Conservation (phyloP, 2,888 invertebrate genomes). For the Salpingus planirostris region DNA sequence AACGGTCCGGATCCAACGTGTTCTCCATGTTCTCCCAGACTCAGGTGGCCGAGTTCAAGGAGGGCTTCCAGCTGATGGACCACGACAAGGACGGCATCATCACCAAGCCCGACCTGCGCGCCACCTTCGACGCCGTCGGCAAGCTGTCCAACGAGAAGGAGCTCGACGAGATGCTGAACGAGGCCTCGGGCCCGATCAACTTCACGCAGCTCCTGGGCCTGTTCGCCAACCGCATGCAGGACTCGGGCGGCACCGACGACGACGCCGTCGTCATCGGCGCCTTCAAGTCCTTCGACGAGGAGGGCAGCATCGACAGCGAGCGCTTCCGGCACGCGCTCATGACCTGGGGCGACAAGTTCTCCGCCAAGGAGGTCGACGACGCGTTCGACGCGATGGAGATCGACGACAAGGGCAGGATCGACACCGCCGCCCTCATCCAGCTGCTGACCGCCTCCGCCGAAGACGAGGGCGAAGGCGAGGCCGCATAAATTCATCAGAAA, state of each 20-base stretch:
- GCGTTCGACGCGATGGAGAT: slow-evolving; percentile 90
- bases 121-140: slow-evolving; percentile 87
- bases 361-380: slow-evolving; percentile 79
- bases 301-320: slow-evolving; percentile 82
- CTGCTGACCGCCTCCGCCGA: slow-evolving; percentile 82
- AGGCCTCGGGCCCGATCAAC: slow-evolving; percentile 83
- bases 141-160: slow-evolving; percentile 85
- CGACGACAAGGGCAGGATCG: slow-evolving; percentile 84
- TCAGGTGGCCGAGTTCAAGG: slow-evolving; percentile 91
- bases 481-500: slow-evolving; percentile 34
- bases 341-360: slow-evolving; percentile 92
- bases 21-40: slow-evolving; percentile 96
- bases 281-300: slow-evolving; percentile 85
- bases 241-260: slow-evolving; percentile 79
- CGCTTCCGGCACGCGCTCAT: slow-evolving; percentile 82
- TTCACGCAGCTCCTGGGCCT: slow-evolving; percentile 89
- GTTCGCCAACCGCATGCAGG: slow-evolving; percentile 87
- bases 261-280: slow-evolving; percentile 86
- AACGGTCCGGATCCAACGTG: slow-evolving; percentile 89
- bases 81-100: slow-evolving; percentile 74
- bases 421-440: slow-evolving; percentile 77
- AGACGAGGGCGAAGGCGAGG: slow-evolving; percentile 56
- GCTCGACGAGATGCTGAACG: slow-evolving; percentile 81
- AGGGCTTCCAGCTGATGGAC: slow-evolving; percentile 95
- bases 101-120: slow-evolving; percentile 81